phyloP scores from a whole-genome alignment of 1,140 invertebrate species.

The Watersipora subatra region DNA sequence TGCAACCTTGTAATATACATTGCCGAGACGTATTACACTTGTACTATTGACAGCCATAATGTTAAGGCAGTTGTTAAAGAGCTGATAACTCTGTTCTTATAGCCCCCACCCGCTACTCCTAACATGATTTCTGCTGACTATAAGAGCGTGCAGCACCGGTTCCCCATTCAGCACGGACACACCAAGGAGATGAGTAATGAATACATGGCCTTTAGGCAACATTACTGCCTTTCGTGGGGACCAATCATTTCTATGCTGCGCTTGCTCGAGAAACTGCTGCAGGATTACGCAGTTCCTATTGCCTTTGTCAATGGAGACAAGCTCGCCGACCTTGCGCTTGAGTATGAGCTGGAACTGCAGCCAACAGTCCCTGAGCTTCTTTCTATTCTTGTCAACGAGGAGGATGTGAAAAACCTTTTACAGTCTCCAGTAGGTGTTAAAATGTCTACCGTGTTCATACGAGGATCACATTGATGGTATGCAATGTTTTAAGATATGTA shows the following conservation, averaged over 20 bases:
- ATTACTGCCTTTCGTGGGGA: constrained; percentile 36
- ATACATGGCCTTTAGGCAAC: constrained; percentile 34
- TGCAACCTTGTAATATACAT: too few relatives aligned
- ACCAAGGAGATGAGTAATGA: constrained; percentile 26
- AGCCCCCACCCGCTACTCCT: constrained; percentile 39
- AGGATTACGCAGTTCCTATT: constrained; percentile 30
- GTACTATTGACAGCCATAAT: too few relatives aligned
- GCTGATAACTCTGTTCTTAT: constrained; percentile 8
- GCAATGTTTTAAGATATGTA: too few relatives aligned
- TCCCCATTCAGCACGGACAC: constrained; percentile 35
- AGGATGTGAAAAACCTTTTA: constrained; percentile 34
- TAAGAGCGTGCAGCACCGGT: constrained; percentile 13
- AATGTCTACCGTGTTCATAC: not conserved
- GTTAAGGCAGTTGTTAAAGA: too few relatives aligned
- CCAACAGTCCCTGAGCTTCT: constrained; percentile 28
- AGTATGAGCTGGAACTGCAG: constrained; percentile 32
- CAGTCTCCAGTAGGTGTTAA: constrained; percentile 26
- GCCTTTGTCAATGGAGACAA: constrained; percentile 38
- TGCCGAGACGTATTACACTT: too few relatives aligned
- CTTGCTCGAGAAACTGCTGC: constrained; percentile 28
- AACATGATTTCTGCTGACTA: constrained; percentile 11
- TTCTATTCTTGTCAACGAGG: constrained; percentile 31
- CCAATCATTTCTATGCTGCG: constrained; percentile 33
- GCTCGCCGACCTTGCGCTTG: constrained; percentile 31
- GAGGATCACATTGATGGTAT: not conserved